Evolutionary conservation across 1,140 invertebrate species (phyloP).

Genomic region (Leptopilina clavipes): DNA sequence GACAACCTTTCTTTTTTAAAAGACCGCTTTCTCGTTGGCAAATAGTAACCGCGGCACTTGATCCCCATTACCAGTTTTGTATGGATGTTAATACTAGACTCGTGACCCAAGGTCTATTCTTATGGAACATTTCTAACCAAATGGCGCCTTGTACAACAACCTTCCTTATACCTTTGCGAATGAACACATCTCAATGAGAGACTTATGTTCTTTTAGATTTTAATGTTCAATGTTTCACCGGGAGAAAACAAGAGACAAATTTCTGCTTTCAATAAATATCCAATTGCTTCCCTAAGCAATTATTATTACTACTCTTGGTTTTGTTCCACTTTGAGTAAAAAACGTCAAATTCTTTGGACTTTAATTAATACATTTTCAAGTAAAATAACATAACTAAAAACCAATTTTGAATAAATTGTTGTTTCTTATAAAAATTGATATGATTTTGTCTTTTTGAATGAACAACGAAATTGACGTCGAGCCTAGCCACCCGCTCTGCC

Average conservation of each 20-base stretch:
- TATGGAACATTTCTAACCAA: slow-evolving; percentile 27
- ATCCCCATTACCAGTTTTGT: slow-evolving; percentile 33
- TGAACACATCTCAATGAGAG: slow-evolving; percentile 18
- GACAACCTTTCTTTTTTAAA: slow-evolving; percentile 28
- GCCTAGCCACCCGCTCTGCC: too few relatives aligned
- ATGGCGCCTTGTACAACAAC: slow-evolving; percentile 26
- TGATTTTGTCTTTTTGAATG: too few relatives aligned
- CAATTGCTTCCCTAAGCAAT: background rate
- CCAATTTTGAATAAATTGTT: too few relatives aligned
- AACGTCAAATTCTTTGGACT: too few relatives aligned
- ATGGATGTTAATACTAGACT: slow-evolving; percentile 13
- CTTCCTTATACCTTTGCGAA: slow-evolving; percentile 11
- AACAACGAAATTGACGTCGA: too few relatives aligned
- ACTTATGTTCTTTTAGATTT: too few relatives aligned
- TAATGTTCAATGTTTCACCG: background rate
- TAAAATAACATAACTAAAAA: too few relatives aligned
- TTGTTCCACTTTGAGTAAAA: too few relatives aligned
- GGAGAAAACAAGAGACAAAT: background rate
- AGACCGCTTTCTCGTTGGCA: slow-evolving; percentile 17
- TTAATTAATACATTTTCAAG: too few relatives aligned
- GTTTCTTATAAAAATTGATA: too few relatives aligned
- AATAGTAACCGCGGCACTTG: slow-evolving; percentile 16
- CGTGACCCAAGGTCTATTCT: slow-evolving; percentile 21
- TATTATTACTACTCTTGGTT: too few relatives aligned
- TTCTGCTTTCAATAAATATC: too few relatives aligned